Base-by-base conservation (phyloP, 2,113 vertebrate species). In the Thunnus maccoyii region DNA sequence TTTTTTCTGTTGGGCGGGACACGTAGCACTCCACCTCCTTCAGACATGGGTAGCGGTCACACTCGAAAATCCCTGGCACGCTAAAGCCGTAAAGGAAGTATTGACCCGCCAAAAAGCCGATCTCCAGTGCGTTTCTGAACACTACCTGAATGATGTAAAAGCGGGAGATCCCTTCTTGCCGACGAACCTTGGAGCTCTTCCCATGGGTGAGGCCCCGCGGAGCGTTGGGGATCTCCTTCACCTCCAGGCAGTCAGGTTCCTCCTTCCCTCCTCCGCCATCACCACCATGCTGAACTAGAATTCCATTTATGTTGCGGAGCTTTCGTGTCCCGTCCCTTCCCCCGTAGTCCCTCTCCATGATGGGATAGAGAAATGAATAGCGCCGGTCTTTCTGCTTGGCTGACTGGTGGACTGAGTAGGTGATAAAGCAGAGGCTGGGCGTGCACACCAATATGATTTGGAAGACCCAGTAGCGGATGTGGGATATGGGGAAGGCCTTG, bases 381-480 rank as follows among this genome's bases (percentile, higher is more conserved):
- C 95, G 94, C 0, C 96, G 92, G 48, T 97, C 96, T 0, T 94
- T 94, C 76, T 96, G 96, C 82, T 98, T 98, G 78, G 97, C 96
- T 0, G 96, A 94, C 89, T 97, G 97, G 91, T 97, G 96, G 50
- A 97, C 96, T 0, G 96, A 97, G 92, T 97, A 97, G 72, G 97
- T 97, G 91, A 97, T 97, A 90, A 97, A 97, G 92, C 97, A 97
- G 74, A 97, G 95, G 87, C 96, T 97, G 72, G 97, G 97, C 0
- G 97, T 97, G 88, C 97, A 97, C 7, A 97, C 97, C 90, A 97
- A 92, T 71, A 97, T 97, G 92, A 97, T 97, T 94, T 97, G 97
- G 88, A 97, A 97, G 54, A 97, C 97, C 97, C 97, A 97, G 94
- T 97, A 97, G 14, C 97, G 96, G 90, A 97, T 97, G 95, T 97